Percentiles rank a stretch among this genome's conserved stretches.
Conservation (phyloP, 1,140 invertebrate genomes). For the Atta texana region DNA sequence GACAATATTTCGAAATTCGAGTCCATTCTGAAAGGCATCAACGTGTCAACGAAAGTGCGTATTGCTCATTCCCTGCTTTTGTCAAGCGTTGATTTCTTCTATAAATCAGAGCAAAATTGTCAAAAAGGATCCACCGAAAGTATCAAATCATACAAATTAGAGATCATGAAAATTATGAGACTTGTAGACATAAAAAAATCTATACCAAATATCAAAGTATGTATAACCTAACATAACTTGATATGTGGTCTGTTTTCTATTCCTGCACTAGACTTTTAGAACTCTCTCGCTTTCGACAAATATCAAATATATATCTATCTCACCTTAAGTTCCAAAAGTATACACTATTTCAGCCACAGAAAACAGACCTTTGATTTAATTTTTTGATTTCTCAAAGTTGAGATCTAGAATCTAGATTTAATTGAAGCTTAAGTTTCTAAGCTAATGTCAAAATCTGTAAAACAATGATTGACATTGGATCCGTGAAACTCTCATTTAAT, state of each 20-base stretch:
- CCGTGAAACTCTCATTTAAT: no score
- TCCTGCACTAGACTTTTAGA: no score
- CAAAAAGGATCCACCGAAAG: background rate
- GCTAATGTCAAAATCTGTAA: no score
- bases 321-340: no score
- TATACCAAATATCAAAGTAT: background rate
- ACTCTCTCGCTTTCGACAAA: no score
- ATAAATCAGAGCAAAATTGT: background rate
- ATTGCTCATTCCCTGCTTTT: background rate
- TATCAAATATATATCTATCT: no score
- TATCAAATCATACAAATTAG: background rate
- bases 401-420: background rate
- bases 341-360: no score
- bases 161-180: background rate
- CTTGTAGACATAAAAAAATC: background rate
- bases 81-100: background rate
- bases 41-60: conserved; percentile 55
- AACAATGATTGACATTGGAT: no score
- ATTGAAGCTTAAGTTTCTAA: background rate
- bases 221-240: conserved; percentile 40
- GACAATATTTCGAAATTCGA: conserved; percentile 89
- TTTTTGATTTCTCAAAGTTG: background rate
- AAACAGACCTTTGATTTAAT: background rate
- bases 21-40: conserved; percentile 70
- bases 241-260: background rate